Percentiles rank a stretch among this genome's conserved stretches.
Conservation (phyloP, 2,888 invertebrate species). For the Tricholauxania praeusta region DNA sequence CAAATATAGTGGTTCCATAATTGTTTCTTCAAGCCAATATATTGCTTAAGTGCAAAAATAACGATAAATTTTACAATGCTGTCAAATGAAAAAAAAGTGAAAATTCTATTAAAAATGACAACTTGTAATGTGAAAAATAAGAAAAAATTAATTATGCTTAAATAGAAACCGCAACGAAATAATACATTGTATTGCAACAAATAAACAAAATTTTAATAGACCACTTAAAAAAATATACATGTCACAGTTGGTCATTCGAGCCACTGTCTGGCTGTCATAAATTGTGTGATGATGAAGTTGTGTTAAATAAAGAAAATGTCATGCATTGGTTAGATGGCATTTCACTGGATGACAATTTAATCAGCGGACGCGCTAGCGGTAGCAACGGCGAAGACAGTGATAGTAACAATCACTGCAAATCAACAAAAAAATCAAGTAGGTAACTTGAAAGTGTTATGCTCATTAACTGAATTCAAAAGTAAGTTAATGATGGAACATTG, state of each 20-base stretch:
- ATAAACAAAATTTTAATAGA: no score
- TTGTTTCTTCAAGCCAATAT: neutral
- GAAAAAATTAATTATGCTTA: neutral
- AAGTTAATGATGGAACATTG: no score
- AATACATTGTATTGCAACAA: no score
- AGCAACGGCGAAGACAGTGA: conserved; percentile 62
- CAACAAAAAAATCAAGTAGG: conserved; percentile 62
- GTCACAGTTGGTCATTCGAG: neutral
- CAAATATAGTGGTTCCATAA: neutral
- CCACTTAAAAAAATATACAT: neutral
- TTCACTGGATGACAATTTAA: conserved; percentile 65
- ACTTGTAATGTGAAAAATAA: no score
- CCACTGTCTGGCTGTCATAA: neutral
- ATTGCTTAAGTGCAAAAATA: conserved; percentile 18
- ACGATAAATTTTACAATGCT: conserved; percentile 3
- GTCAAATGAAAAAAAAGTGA: no score
- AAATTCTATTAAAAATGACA: no score
- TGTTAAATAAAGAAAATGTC: conserved; percentile 56
- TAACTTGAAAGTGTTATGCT: conserved; percentile 44
- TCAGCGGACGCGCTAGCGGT: conserved; percentile 62
- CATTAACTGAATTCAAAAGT: no score
- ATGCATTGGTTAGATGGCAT: conserved; percentile 66
- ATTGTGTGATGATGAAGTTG: conserved; percentile 31
- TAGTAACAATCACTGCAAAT: conserved; percentile 54
- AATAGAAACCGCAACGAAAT: no score